phyloP scores from a whole-genome alignment of 2,888 invertebrate species.

The Ochropleura leucogaster region DNA sequence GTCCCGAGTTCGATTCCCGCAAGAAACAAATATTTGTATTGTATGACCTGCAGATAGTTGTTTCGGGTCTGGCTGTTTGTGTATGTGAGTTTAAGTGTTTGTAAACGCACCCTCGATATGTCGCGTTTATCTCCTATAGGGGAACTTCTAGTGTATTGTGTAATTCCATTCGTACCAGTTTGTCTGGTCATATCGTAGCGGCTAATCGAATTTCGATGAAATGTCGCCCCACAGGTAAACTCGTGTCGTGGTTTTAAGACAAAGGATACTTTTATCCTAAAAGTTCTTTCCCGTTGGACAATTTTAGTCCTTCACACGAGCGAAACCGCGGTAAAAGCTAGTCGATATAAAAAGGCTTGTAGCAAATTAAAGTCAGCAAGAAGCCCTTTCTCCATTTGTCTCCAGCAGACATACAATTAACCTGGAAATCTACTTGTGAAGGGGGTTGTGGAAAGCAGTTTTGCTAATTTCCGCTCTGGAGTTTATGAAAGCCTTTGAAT shows the following conservation, averaged over 20 bases:
- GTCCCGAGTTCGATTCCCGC: no score
- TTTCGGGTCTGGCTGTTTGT: no score
- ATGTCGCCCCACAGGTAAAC: background rate
- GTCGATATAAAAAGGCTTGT: background rate
- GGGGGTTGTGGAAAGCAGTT: background rate
- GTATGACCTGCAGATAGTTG: no score
- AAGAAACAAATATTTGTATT: no score
- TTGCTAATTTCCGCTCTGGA: slow-evolving; percentile 21
- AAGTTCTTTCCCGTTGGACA: background rate
- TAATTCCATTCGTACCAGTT: no score
- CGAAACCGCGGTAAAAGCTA: background rate
- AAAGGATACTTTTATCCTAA: background rate
- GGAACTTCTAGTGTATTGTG: no score
- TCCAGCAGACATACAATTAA: background rate
- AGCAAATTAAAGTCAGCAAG: background rate
- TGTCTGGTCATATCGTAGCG: background rate
- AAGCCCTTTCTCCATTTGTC: background rate
- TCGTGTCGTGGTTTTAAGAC: background rate
- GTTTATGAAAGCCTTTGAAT: background rate
- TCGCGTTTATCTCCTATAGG: no score
- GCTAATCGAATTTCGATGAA: background rate
- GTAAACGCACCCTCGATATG: no score
- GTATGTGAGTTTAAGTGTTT: no score
- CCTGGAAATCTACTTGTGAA: background rate
- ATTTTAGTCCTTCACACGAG: background rate